Base-by-base conservation (phyloP, 2,888 invertebrate genomes). In the Xestobium rufovillosum region DNA sequence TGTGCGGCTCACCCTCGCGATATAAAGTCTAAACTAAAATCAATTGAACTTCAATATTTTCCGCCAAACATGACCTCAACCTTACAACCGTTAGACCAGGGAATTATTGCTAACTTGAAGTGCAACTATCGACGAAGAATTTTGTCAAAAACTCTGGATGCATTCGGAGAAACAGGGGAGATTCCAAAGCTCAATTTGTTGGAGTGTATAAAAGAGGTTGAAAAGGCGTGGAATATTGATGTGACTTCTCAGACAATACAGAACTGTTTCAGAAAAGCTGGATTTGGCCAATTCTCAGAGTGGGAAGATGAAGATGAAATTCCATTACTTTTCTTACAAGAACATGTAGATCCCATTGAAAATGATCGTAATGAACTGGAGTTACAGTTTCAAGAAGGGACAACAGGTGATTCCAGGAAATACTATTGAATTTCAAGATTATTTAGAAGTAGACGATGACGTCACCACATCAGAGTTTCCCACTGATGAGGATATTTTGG, bases 31-130 rank as follows among this genome's bases (percentile, higher is more conserved):
- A 38, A 23, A 15, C 35, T 45, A 26, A 27, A 27, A 30, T 19
- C 11, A 12, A 36, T 44, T 12, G 14, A 48, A 36, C 34, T 45
- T 8, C 28, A 43, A 23, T 55, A 47, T 39, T 44, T 56, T 13
- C 52, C 53, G 14, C 43, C 49, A 32, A 57, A 55, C 38, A 52
- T 48, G 6, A 55, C 52, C 19, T 44, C 49, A 3, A 39, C 51
- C 13, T 42, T 57, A 4, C 52, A 54, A 38, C 51, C 49, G 28
- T 39, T 50, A 30, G 51, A 51, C 42, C 50, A 52, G 44, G 52
- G 45, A 9, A 41, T 46, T 14, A 46, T 49, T 27, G 13, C 39
- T 27, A 44, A 30, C 17, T 34, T 47, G n/a, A 44, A 49, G 43
- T 36, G 40, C 29, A 31, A 34, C 29, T 41, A 44, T 39, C 38